A percentile compares a stretch with the other conserved stretches of the same genome.
Conservation (phyloP, 2,888 invertebrate species). For the Lordiphosa fenestrarum region DNA sequence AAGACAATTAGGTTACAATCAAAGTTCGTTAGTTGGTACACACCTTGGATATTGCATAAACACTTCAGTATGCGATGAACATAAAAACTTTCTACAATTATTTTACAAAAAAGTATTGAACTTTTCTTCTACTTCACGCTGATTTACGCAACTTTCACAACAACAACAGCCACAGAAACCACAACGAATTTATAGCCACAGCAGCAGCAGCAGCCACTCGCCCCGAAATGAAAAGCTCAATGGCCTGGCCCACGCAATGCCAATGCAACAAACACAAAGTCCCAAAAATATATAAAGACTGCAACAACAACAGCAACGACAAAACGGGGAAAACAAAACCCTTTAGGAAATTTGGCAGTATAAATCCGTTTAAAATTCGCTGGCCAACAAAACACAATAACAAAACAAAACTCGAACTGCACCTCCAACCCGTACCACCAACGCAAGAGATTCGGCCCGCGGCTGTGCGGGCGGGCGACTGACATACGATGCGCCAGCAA, state of each 20-base stretch:
- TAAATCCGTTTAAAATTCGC: slow-evolving; percentile 68
- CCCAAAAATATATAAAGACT: slow-evolving; percentile 10
- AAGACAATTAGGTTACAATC: slow-evolving; percentile 60
- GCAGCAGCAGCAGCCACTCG: slow-evolving; percentile 48
- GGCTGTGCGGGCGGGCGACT: slow-evolving; percentile 42
- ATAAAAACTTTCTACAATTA: slow-evolving; percentile 71
- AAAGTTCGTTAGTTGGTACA: slow-evolving; percentile 29
- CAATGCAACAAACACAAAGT: slow-evolving; percentile 17
- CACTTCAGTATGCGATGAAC: slow-evolving; percentile 23
- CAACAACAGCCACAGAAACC: slow-evolving; percentile 31
- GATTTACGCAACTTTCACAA: slow-evolving; percentile 76
- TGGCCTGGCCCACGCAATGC: slow-evolving; percentile 63
- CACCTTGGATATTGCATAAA: slow-evolving; percentile 35
- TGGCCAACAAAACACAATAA: slow-evolving; percentile 20
- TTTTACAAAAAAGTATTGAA: slow-evolving; percentile 62
- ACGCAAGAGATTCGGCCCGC: slow-evolving; percentile 26
- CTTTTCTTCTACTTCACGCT: slow-evolving; percentile 72
- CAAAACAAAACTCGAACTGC: slow-evolving; percentile 43
- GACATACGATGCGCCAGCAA: slow-evolving; percentile 32
- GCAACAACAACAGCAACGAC: slow-evolving; percentile 12
- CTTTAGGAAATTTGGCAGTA: slow-evolving; percentile 71
- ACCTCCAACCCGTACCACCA: slow-evolving; percentile 45
- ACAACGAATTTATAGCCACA: slow-evolving; percentile 27
- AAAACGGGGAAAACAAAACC: slow-evolving; percentile 57
- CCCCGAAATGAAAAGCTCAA: slow-evolving; percentile 50